Conservation (phyloP, 2,888 invertebrate genomes). For the Odontomyia ornata region DNA sequence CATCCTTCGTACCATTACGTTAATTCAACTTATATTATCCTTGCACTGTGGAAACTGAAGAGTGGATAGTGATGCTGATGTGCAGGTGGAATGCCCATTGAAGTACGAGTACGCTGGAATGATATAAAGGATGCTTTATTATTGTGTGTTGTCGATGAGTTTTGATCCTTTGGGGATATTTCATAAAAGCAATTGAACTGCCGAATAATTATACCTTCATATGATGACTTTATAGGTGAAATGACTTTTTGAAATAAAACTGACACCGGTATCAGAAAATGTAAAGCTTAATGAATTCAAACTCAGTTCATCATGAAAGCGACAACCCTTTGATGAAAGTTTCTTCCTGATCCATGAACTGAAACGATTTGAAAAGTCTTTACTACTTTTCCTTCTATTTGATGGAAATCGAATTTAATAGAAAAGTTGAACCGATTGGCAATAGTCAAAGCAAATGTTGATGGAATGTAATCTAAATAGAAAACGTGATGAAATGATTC, state of each 20-base stretch:
- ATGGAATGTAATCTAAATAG: constrained; percentile 5
- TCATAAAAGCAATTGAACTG: too few relatives aligned
- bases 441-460: background rate
- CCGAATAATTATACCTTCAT: too few relatives aligned
- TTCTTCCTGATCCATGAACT: background rate
- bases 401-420: background rate
- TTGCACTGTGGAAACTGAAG: background rate
- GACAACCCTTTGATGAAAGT: background rate
- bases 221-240: too few relatives aligned
- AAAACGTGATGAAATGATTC: background rate
- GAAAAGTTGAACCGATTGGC: background rate
- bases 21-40: background rate
- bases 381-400: background rate
- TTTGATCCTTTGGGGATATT: background rate
- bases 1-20: background rate
- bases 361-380: background rate
- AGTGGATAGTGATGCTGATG: background rate
- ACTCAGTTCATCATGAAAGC: background rate
- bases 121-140: background rate
- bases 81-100: background rate
- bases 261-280: too few relatives aligned
- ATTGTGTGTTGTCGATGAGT: background rate
- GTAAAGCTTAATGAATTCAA: too few relatives aligned
- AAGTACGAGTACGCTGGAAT: background rate
- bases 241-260: too few relatives aligned